Conservation (phyloP, 2,888 invertebrate genomes). For the Drosophila diplacantha region DNA sequence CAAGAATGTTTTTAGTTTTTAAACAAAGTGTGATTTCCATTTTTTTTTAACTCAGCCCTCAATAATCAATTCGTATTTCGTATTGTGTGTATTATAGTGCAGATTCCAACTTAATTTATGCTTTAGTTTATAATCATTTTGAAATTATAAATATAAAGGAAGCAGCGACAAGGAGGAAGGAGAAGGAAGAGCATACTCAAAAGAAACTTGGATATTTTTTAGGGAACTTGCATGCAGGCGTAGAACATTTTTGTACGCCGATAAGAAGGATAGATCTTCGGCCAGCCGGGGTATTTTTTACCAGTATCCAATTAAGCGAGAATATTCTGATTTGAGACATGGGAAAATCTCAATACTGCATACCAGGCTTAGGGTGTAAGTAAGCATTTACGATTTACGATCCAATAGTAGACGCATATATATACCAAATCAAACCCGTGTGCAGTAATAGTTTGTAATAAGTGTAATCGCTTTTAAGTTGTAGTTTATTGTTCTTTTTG, state of each 20-base stretch:
- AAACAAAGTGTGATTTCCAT: slow-evolving; percentile 29
- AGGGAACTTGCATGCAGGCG: slow-evolving; percentile 20
- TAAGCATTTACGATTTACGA: slow-evolving; percentile 50
- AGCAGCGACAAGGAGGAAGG: slow-evolving; percentile 1
- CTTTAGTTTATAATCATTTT: slow-evolving; percentile 48
- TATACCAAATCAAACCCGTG: slow-evolving; percentile 53
- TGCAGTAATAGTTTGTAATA: slow-evolving; percentile 47
- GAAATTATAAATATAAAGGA: slow-evolving; percentile 36
- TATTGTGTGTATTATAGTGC: slow-evolving; percentile 51
- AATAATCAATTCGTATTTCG: slow-evolving; percentile 19
- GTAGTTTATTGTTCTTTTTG: slow-evolving; percentile 40
- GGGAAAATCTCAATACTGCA: slow-evolving; percentile 28
- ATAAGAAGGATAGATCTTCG: slow-evolving; percentile 15
- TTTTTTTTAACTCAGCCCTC: slow-evolving; percentile 12
- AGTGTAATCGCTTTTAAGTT: slow-evolving; percentile 46
- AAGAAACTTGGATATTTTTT: slow-evolving; percentile 32
- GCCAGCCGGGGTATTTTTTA: slow-evolving; percentile 31
- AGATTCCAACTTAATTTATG: slow-evolving; percentile 49
- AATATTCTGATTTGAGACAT: slow-evolving; percentile 21
- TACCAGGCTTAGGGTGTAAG: slow-evolving; percentile 26
- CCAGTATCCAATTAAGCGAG: slow-evolving; percentile 18
- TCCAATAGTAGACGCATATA: slow-evolving; percentile 32
- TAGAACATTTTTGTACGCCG: slow-evolving; percentile 30
- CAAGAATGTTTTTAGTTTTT: slow-evolving; percentile 36
- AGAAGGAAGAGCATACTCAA: slow-evolving; percentile 29